These are phyloP conservation scores for Corythornis madagascariensis DNA, from an alignment of 2,113 vertebrate species.

Conservation along the genomic window DNA sequence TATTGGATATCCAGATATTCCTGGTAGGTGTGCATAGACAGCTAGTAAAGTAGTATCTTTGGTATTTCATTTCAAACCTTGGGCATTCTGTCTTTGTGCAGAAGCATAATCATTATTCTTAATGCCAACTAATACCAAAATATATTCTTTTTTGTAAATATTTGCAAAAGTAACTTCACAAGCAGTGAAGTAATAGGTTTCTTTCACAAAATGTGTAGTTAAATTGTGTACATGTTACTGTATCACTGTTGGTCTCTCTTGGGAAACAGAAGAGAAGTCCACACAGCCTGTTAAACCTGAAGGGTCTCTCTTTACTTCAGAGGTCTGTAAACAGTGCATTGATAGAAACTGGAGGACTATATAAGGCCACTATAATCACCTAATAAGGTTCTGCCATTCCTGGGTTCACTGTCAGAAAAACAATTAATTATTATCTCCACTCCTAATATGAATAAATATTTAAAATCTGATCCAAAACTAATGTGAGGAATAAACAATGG, in stretches of 20 bases:
- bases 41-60: background rate
- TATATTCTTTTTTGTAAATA: background rate
- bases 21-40: background rate
- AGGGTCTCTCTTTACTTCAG: background rate
- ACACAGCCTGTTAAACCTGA: background rate
- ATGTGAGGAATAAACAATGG: background rate
- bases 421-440: background rate
- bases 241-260: background rate
- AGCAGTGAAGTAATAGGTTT: background rate
- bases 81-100: background rate
- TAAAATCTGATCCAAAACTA: background rate
- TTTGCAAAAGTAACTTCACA: background rate
- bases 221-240: background rate
- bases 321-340: background rate
- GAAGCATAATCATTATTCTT: background rate
- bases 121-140: background rate
- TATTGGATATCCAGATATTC: background rate
- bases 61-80: background rate
- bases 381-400: background rate
- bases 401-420: background rate
- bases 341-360: background rate
- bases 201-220: background rate
- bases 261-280: background rate
- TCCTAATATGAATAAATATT: background rate
- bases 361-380: background rate